Percentiles rank a stretch among this genome's conserved stretches.
Evolutionary conservation across 2,797 vertebrate species (phyloP).

Genomic region (Gymnopithys bicolor): DNA sequence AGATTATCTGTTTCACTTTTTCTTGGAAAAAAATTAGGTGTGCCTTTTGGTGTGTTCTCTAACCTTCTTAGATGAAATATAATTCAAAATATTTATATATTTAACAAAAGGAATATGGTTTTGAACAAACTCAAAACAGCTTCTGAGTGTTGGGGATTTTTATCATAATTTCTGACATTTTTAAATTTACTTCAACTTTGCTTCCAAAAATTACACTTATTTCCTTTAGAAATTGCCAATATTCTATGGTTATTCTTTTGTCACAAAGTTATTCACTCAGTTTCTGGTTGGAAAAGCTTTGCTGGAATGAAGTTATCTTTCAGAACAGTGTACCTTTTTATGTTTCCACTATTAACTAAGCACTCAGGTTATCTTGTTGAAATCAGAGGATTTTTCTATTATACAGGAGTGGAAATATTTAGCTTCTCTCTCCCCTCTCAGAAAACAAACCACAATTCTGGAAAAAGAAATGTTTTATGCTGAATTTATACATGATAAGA

Average conservation of each 20-base stretch:
- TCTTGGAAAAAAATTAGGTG: constrained; percentile 22
- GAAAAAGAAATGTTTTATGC: constrained; percentile 60
- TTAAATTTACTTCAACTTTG: background rate
- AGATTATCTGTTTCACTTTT: constrained; percentile 14
- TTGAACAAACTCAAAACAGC: background rate
- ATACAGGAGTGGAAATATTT: constrained; percentile 64
- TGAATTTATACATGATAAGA: constrained; percentile 76
- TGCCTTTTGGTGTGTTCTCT: background rate
- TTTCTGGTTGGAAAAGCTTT: constrained; percentile 11
- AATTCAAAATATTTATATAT: background rate
- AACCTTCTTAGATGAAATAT: background rate
- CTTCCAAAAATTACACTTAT: background rate
- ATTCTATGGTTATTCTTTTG: background rate
- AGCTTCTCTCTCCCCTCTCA: constrained; percentile 44
- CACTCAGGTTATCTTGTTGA: constrained; percentile 50
- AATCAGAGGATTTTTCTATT: constrained; percentile 60
- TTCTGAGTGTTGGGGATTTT: background rate
- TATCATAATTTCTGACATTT: background rate
- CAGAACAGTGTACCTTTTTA: constrained; percentile 14
- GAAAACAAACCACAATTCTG: constrained; percentile 71
- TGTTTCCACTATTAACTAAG: constrained; percentile 53
- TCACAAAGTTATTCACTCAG: background rate
- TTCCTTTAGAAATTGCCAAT: constrained; percentile 4
- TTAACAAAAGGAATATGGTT: background rate
- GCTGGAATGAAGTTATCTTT: constrained; percentile 53